Percentiles rank a stretch among this genome's conserved stretches.
These are phyloP conservation scores for Tichodroma muraria DNA, from an alignment of 2,113 vertebrate genomes.

Conservation along the genomic window DNA sequence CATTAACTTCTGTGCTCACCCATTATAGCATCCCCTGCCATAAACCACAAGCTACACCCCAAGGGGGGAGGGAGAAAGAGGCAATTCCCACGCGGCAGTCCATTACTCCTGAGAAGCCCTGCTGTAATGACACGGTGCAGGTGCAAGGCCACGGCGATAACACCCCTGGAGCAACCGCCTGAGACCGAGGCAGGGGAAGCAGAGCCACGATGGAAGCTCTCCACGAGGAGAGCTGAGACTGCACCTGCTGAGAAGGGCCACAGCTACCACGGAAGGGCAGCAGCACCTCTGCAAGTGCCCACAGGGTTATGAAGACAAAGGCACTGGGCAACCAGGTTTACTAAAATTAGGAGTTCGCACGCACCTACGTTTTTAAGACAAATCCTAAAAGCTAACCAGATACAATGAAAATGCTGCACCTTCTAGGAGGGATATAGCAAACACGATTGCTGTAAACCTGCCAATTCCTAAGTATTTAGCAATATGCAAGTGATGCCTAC, in stretches of 20 bases:
- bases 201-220: fast-evolving
- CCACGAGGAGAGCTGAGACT: neutral
- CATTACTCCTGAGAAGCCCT: neutral
- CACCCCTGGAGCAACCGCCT: fast-evolving
- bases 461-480: neutral
- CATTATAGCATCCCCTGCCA: neutral
- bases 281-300: neutral
- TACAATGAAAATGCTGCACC: neutral
- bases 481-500: neutral
- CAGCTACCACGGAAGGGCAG: neutral
- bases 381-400: neutral
- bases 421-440: neutral
- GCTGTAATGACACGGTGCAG: neutral
- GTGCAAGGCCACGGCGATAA: neutral
- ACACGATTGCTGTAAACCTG: neutral
- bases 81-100: neutral
- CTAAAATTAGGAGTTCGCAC: neutral
- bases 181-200: too few relatives aligned
- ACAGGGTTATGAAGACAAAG: neutral
- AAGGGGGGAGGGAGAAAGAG: fast-evolving
- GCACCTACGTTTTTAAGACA: neutral
- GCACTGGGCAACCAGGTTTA: neutral
- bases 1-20: neutral
- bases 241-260: neutral
- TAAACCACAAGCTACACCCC: neutral